Evolutionary conservation across 2,113 vertebrate species (phyloP).

Genomic region (Barbus barbus): DNA sequence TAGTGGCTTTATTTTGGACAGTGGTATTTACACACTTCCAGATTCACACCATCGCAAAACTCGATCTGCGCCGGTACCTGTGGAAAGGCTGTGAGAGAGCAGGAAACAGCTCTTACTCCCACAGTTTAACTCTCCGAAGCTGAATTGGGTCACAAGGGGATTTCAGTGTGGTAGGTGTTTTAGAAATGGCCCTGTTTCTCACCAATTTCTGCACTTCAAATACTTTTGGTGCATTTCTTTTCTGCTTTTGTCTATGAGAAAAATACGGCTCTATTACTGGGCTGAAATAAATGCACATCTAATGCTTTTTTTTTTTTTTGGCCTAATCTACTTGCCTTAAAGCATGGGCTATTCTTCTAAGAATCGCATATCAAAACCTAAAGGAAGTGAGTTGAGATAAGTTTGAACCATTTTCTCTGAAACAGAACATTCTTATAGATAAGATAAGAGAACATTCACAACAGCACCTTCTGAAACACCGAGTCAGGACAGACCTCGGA

Average conservation of each 20-base stretch:
- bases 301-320: not conserved
- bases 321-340: not conserved
- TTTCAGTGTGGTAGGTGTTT: slow-evolving; percentile 47
- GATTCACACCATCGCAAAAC: not conserved
- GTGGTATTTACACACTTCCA: not conserved
- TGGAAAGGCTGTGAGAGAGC: slow-evolving; percentile 3
- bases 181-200: slow-evolving; percentile 34
- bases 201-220: not conserved
- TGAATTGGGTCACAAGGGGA: slow-evolving; percentile 47
- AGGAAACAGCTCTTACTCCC: slow-evolving; percentile 47
- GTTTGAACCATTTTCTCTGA: not conserved
- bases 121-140: slow-evolving; percentile 37
- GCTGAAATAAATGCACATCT: not conserved
- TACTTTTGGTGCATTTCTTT: not conserved
- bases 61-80: not conserved
- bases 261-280: not conserved
- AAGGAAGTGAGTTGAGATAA: slow-evolving; percentile 14
- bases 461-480: not conserved
- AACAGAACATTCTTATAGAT: not conserved
- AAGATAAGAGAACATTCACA: not conserved
- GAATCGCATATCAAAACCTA: not conserved
- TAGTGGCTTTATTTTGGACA: not conserved
- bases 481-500: not conserved
- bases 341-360: slow-evolving; percentile 4
- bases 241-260: not conserved